A percentile compares a stretch with the other conserved stretches of the same genome.
Conservation (phyloP, 2,113 vertebrate genomes). For the Muntiacus reevesi region DNA sequence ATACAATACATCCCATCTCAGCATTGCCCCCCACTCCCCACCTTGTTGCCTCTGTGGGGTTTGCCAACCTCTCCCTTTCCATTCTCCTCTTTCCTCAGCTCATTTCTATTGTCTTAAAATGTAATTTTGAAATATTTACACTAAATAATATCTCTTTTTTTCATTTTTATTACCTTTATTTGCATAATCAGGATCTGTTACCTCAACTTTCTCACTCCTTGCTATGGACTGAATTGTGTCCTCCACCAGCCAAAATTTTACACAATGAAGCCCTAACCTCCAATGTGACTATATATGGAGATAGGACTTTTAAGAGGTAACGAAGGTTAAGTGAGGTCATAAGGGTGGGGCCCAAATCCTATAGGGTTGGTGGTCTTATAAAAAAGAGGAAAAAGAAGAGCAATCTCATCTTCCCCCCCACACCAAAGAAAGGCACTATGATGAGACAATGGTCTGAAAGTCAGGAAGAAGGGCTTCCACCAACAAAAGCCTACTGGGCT, state of each 20-base stretch:
- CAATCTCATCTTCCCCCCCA: not conserved
- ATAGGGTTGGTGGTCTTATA: not conserved
- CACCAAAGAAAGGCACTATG: not conserved
- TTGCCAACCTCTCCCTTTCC: not conserved
- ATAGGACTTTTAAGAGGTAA: not conserved
- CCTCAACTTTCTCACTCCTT: not conserved
- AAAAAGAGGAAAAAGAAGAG: not conserved
- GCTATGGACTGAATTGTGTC: not conserved
- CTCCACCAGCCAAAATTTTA: not conserved
- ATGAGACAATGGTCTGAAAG: not conserved
- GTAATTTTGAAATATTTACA: not conserved
- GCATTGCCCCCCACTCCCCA: not conserved
- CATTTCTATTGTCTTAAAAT: not conserved
- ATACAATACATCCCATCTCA: not conserved
- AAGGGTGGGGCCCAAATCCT: not conserved
- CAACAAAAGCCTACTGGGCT: not conserved
- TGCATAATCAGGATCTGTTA: not conserved
- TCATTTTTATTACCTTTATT: not conserved
- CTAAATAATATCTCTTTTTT: not conserved
- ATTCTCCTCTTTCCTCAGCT: not conserved
- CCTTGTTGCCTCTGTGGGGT: rapidly evolving
- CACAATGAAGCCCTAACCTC: not conserved
- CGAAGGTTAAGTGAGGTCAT: not conserved
- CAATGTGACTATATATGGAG: not conserved
- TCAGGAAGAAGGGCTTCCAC: not conserved